Conservation (phyloP, 2,888 invertebrate species). For the Diaperis boleti region DNA sequence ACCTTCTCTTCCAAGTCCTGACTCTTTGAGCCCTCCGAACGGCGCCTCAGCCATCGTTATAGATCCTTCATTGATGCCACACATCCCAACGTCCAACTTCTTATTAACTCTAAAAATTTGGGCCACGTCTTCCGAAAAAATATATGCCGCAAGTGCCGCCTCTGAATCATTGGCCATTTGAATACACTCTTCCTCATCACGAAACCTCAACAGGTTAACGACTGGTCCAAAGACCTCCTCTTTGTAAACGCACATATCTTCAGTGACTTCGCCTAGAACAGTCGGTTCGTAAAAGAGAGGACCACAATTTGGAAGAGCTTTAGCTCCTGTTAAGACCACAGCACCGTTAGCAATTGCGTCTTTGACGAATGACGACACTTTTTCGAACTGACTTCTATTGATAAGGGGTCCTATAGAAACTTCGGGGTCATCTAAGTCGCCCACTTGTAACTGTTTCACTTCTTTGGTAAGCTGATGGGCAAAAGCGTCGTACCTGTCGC, state of each 20-base stretch:
- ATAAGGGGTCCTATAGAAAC: constrained; percentile 84
- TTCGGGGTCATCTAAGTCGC: too few relatives aligned
- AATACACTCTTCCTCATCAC: not conserved
- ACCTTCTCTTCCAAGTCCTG: constrained; percentile 95
- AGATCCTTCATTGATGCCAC: not conserved
- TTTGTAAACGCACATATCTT: too few relatives aligned
- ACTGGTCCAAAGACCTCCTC: too few relatives aligned
- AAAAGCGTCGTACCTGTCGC: constrained; percentile 81
- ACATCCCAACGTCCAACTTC: not conserved
- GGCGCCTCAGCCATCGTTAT: constrained; percentile 89
- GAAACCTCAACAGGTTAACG: not conserved
- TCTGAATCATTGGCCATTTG: too few relatives aligned
- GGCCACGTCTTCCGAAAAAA: not conserved
- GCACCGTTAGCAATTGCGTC: not conserved
- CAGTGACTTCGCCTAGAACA: too few relatives aligned
- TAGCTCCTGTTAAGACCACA: not conserved
- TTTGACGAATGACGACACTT: not conserved
- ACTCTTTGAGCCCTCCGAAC: constrained; percentile 98
- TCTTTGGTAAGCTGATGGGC: constrained; percentile 63
- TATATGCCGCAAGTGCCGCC: not conserved
- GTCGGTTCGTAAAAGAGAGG: too few relatives aligned
- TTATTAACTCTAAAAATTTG: not conserved
- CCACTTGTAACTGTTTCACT: too few relatives aligned
- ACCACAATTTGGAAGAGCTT: too few relatives aligned
- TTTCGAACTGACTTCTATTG: not conserved